Evolutionary conservation across 2,888 invertebrate genomes (phyloP).

Genomic region (Nemurella pictetii): DNA sequence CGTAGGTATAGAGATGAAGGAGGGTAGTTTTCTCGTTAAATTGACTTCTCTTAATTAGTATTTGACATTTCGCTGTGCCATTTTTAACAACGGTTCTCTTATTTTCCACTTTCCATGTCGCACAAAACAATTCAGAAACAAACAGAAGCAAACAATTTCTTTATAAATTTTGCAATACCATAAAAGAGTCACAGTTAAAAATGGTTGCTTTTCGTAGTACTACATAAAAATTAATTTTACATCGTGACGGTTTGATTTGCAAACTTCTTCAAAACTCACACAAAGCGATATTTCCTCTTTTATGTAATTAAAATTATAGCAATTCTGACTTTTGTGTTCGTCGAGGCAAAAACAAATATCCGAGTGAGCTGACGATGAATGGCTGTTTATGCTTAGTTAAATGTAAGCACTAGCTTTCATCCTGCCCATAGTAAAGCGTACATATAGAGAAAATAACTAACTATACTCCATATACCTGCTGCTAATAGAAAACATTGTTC

Average conservation of each 20-base stretch:
- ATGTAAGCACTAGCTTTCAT: background rate
- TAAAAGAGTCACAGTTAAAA: background rate
- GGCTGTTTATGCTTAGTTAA: background rate
- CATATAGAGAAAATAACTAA: no score
- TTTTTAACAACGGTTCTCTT: background rate
- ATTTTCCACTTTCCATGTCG: background rate
- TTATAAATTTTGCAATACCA: background rate
- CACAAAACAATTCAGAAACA: no score
- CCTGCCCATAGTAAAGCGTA: no score
- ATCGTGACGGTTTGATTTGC: background rate
- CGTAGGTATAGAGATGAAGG: background rate
- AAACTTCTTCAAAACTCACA: background rate
- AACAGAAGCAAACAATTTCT: background rate
- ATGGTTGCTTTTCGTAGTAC: background rate
- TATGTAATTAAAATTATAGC: background rate
- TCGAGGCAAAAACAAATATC: background rate
- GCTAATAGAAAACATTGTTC: background rate
- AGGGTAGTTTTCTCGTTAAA: background rate
- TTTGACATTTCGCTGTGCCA: background rate
- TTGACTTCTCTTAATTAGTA: background rate
- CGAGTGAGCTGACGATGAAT: background rate
- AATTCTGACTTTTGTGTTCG: background rate
- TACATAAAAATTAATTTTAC: background rate
- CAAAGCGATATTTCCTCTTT: background rate
- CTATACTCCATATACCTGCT: background rate